Evolutionary conservation across 2,797 vertebrate species (phyloP).

Genomic region (Holocentrus rufus): DNA sequence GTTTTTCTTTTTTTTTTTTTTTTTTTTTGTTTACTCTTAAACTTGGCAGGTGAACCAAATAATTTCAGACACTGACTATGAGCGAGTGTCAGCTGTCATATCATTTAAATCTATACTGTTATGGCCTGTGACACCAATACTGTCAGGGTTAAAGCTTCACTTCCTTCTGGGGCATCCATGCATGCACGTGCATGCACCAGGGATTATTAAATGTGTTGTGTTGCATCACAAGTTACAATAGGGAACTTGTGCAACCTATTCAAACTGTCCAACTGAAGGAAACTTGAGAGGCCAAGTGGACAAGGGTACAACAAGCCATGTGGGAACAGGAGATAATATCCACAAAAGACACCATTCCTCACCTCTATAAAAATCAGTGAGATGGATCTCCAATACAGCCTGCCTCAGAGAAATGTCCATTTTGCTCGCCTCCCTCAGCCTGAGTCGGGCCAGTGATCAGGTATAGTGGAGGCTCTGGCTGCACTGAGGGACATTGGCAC

Average conservation of each 20-base stretch:
- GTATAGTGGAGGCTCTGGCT: slow-evolving; percentile 12
- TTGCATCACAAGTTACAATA: not conserved
- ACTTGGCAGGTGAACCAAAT: too few relatives aligned
- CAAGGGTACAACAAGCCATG: not conserved
- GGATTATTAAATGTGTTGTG: not conserved
- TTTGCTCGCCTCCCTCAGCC: slow-evolving; percentile 5
- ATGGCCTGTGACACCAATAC: too few relatives aligned
- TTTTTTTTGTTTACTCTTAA: too few relatives aligned
- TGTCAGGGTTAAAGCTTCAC: too few relatives aligned
- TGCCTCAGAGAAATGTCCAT: not conserved
- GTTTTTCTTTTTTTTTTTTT: too few relatives aligned
- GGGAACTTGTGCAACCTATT: not conserved
- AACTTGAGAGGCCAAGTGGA: not conserved
- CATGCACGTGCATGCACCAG: not conserved
- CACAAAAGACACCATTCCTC: not conserved
- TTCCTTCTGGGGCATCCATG: not conserved
- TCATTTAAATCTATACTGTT: too few relatives aligned
- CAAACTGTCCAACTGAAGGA: slow-evolving; percentile 13
- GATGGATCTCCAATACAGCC: slow-evolving; percentile 1
- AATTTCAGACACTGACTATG: too few relatives aligned
- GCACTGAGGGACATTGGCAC: slow-evolving; percentile 34
- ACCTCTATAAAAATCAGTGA: slow-evolving; percentile 2
- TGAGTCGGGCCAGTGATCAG: slow-evolving; percentile 36
- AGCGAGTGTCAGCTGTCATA: slow-evolving; percentile 5
- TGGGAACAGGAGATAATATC: slow-evolving; percentile 17